These are phyloP conservation scores for Mirza zaza DNA, from an alignment of 2,113 vertebrate genomes.

Conservation along the genomic window DNA sequence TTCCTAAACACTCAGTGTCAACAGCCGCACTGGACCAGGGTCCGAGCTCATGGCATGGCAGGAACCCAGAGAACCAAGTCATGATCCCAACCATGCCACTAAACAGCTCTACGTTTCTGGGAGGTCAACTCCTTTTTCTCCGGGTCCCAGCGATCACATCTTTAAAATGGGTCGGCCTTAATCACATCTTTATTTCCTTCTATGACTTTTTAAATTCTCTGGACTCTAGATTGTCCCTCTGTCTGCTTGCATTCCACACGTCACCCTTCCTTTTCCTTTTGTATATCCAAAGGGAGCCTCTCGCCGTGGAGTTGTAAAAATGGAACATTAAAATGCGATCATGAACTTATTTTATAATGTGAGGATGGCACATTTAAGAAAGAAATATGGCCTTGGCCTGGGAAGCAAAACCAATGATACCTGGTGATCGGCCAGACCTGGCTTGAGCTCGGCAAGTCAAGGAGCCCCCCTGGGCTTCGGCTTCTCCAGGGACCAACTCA, in stretches of 20 bases:
- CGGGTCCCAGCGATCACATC: too few relatives aligned
- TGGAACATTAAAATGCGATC: neutral
- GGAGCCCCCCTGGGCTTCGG: neutral
- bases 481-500: neutral
- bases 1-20: neutral
- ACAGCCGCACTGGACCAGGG: too few relatives aligned
- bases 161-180: neutral
- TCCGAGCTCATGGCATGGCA: neutral
- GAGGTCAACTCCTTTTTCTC: neutral
- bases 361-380: neutral
- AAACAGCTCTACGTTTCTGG: neutral
- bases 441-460: neutral
- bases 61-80: neutral
- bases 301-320: neutral
- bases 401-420: neutral
- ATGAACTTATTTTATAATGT: neutral
- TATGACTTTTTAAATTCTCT: neutral
- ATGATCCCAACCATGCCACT: neutral
- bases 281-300: neutral
- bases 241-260: neutral
- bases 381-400: slow-evolving; percentile 1
- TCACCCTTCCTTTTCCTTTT: neutral
- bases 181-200: neutral
- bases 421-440: neutral
- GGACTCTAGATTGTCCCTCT: neutral